Evolutionary conservation across 2,888 invertebrate genomes (phyloP).

Genomic region (Brachyptera putata): DNA sequence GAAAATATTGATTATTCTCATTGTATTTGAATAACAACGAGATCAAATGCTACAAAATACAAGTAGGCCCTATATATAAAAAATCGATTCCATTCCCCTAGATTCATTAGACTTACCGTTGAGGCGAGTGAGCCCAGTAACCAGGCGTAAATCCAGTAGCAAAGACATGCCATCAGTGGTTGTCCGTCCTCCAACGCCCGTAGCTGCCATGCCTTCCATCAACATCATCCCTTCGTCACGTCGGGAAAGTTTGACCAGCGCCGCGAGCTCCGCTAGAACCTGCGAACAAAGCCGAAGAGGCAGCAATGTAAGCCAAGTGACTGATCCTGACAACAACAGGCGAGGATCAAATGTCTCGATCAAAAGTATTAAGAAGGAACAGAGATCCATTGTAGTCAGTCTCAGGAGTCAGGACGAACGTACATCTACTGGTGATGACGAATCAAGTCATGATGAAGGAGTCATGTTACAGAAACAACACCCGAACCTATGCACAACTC

Average conservation of each 20-base stretch:
- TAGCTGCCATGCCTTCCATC: not conserved
- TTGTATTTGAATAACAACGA: too few species aligned
- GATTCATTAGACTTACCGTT: not conserved
- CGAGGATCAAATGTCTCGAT: not conserved
- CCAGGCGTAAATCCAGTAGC: not conserved
- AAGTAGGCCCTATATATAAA: too few species aligned
- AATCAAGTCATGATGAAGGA: not conserved
- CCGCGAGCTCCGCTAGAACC: not conserved
- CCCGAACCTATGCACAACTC: too few species aligned
- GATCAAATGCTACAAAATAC: too few species aligned
- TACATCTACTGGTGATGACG: not conserved
- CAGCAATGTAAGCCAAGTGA: conserved; percentile 21
- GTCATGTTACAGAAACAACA: too few species aligned
- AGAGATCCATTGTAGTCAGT: not conserved
- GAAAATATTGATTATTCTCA: too few species aligned
- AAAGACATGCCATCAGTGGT: conserved; percentile 33
- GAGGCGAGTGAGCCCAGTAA: not conserved
- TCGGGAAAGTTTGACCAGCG: not conserved
- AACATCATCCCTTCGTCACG: not conserved
- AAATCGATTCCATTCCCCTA: too few species aligned
- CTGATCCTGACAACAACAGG: not conserved
- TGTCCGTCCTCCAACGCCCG: conserved; percentile 18
- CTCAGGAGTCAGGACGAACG: not conserved
- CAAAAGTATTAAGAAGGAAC: not conserved
- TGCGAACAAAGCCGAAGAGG: conserved; percentile 17